These are phyloP conservation scores for Cliona cf. orientalis DNA, from an alignment of 37 sponge, comb jelly and placozoan species.

Conservation along the genomic window DNA sequence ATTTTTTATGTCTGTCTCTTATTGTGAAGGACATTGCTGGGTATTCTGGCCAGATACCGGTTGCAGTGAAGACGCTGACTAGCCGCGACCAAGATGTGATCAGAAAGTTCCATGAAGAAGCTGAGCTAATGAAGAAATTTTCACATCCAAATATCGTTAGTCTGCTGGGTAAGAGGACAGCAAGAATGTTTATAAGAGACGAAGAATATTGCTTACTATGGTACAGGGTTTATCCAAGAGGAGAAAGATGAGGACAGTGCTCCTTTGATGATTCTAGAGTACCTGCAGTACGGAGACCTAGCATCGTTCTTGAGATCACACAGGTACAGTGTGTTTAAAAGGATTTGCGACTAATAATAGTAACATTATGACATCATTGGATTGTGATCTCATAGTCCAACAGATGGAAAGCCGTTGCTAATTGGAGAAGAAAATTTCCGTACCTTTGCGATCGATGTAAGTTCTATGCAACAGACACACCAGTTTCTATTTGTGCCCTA, in stretches of 20 bases:
- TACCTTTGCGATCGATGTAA: constrained; percentile 57
- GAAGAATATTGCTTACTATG: no score
- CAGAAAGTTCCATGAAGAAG: constrained; percentile 60
- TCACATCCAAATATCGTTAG: constrained; percentile 74
- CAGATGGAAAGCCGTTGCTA: no score
- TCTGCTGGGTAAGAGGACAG: constrained; percentile 64
- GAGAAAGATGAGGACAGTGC: constrained; percentile 48
- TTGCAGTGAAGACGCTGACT: constrained; percentile 73
- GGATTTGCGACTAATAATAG: no score
- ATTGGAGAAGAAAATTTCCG: constrained; percentile 17
- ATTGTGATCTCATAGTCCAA: no score
- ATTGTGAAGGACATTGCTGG: constrained; percentile 55
- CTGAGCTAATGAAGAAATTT: constrained; percentile 73
- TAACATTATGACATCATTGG: no score
- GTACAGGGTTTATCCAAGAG: no score
- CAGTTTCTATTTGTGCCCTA: no score
- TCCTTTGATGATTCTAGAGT: constrained; percentile 80
- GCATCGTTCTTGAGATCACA: constrained; percentile 39
- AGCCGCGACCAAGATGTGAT: constrained; percentile 38
- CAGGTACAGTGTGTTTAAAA: constrained; percentile 35
- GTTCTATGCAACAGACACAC: not conserved
- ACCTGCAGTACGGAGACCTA: constrained; percentile 75
- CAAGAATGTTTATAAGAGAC: no score
- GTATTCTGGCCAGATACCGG: constrained; percentile 43
- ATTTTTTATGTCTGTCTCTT: no score